Percentiles rank a stretch among this genome's conserved stretches.
phyloP scores from a whole-genome alignment of 2,797 vertebrate species.

The Micropoecilia bifurca region DNA sequence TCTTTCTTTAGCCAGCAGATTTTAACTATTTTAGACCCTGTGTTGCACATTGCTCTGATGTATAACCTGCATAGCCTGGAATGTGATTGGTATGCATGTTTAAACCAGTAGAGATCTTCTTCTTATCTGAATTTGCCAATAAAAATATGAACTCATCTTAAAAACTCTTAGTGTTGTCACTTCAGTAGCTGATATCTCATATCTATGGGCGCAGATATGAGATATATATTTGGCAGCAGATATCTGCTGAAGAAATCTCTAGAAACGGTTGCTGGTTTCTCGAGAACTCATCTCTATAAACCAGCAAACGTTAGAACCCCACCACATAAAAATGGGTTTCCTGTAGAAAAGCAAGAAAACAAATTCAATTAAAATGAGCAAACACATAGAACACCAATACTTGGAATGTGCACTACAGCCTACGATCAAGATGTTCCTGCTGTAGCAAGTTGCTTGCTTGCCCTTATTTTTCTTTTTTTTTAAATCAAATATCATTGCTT shows the following conservation, averaged over 20 bases:
- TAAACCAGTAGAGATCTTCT: neutral
- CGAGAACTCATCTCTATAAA: neutral
- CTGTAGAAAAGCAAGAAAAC: neutral
- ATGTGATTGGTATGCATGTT: neutral
- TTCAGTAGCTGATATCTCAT: neutral
- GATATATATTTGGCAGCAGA: too few species aligned
- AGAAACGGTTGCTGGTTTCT: neutral
- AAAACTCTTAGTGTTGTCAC: neutral
- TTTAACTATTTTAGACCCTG: neutral
- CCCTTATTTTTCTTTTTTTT: neutral
- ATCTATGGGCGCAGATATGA: too few species aligned
- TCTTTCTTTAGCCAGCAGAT: neutral
- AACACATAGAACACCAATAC: neutral
- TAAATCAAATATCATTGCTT: neutral
- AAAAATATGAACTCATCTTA: neutral
- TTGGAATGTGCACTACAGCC: neutral
- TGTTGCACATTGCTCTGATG: neutral
- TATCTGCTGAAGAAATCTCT: too few species aligned
- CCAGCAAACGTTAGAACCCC: neutral
- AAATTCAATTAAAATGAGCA: neutral
- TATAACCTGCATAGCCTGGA: neutral
- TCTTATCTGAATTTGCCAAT: neutral
- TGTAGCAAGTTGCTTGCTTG: neutral
- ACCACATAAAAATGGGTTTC: neutral
- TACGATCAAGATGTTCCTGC: neutral